These are phyloP conservation scores for Poecilobothrus nobilitatus DNA, from an alignment of 2,888 invertebrate genomes.

Conservation along the genomic window DNA sequence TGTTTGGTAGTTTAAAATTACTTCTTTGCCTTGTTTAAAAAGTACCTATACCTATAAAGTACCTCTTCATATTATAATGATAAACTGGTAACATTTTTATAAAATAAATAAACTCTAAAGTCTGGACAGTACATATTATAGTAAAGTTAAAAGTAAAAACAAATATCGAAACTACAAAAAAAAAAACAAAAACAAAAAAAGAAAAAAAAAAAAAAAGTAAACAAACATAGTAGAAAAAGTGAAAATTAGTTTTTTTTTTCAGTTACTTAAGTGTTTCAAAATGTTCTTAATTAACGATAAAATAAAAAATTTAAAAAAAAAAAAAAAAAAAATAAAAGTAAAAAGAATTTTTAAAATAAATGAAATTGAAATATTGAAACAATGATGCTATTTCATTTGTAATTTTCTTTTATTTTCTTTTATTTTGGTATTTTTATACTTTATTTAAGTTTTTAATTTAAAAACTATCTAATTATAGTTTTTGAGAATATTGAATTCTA, in stretches of 20 bases:
- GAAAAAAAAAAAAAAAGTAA: not conserved
- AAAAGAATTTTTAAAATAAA: not conserved
- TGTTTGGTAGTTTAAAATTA: no score
- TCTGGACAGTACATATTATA: no score
- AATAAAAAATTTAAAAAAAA: not conserved
- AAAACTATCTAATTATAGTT: not conserved
- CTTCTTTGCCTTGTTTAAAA: no score
- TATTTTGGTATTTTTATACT: no score
- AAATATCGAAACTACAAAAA: no score
- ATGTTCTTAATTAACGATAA: slow-evolving; percentile 6
- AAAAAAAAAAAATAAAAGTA: not conserved
- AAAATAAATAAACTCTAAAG: no score
- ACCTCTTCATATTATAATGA: no score
- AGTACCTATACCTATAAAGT: no score
- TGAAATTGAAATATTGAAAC: slow-evolving; percentile 6
- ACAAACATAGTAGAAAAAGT: not conserved
- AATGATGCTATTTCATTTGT: not conserved
- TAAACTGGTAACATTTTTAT: no score
- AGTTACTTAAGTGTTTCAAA: slow-evolving; percentile 3
- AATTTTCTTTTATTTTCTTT: no score
- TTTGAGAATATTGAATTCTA: not conserved
- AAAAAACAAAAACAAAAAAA: not conserved
- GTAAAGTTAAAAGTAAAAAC: no score
- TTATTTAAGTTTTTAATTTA: slow-evolving; percentile 1
- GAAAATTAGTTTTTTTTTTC: not conserved